Evolutionary conservation across 2,888 invertebrate species (phyloP).

Genomic region (Drosophila incognita): DNA sequence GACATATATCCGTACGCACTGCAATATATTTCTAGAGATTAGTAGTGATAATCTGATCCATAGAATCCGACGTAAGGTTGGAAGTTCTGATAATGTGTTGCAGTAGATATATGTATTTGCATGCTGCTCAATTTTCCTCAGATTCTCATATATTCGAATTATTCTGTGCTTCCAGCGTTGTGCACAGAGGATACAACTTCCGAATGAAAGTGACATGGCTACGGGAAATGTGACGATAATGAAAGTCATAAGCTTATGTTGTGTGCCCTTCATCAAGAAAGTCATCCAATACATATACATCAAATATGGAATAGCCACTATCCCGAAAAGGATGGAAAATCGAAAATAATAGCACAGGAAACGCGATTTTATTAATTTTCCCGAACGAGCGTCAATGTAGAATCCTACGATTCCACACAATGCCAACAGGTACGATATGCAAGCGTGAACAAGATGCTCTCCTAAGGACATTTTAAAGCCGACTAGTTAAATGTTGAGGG

Average conservation of each 20-base stretch:
- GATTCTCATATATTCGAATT: neutral
- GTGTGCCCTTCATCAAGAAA: fast-evolving
- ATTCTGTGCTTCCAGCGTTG: slow-evolving; percentile 20
- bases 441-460: slow-evolving; percentile 12
- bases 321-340: neutral
- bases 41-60: neutral
- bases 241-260: neutral
- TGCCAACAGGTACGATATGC: slow-evolving; percentile 10
- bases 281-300: neutral
- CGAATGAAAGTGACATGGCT: neutral
- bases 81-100: neutral
- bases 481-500: neutral
- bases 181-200: neutral
- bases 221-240: neutral
- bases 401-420: slow-evolving; percentile 13
- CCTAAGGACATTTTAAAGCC: slow-evolving; percentile 2
- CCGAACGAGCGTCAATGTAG: slow-evolving; percentile 3
- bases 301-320: neutral
- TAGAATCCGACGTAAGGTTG: neutral
- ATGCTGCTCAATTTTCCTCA: slow-evolving; percentile 1
- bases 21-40: neutral
- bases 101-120: neutral
- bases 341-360: slow-evolving; percentile 7
- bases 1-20: fast-evolving
- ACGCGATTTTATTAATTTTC: neutral